Evolutionary conservation across 2,113 vertebrate genomes (phyloP), one percentile per base, ranked within the genome.

Genomic region (Anguilla rostrata): DNA sequence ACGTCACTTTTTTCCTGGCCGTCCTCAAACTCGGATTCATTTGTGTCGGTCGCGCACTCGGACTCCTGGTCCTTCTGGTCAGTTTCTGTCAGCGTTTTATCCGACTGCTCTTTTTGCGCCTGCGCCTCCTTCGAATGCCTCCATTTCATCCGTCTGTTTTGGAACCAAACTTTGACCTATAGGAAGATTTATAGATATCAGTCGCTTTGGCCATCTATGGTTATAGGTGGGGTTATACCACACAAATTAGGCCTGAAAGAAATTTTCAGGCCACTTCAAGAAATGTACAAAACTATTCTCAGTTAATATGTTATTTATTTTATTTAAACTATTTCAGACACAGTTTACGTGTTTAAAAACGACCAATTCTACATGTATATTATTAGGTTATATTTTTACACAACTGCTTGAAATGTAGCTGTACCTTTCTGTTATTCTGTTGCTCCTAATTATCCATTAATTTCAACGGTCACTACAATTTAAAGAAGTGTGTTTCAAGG

Each of bases 131-230:
- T 99, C 83, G 98, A 99, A 88, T 99, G 98, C 83, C 98, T 94
- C 98, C 98, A 99, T 92, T 99, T 99, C 98, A 99, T 99, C 86
- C 98, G 94, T 29, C 98, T 94, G 94, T 99, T 99, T 94, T 99
- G 98, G 92, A 99, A 99, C 98, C 98, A 99, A 41, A 99, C 98
- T 89, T 99, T 99, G 6, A 99, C 98, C 98, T 99, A 92, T 0
- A 79, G 26, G 88, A 86, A 43, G 80, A 82, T 84, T n/a, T 49
- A 34, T n/a, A 63, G 0, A 34, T 75, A 75, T 66, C 2, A 81
- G 78, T 66, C 26, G 79, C 12, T 46, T 86, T 63, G 56, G 14
- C 78, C 85, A 20, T 81, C 2, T 40, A 63, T 49, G 39, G 41
- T 15, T 66, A 15, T 22, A 78, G 40, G 22, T 1, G 8, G 26